Percentiles rank a stretch among this genome's conserved stretches.
Conservation (phyloP, 2,113 vertebrate species). For the Rhinogobius similis region DNA sequence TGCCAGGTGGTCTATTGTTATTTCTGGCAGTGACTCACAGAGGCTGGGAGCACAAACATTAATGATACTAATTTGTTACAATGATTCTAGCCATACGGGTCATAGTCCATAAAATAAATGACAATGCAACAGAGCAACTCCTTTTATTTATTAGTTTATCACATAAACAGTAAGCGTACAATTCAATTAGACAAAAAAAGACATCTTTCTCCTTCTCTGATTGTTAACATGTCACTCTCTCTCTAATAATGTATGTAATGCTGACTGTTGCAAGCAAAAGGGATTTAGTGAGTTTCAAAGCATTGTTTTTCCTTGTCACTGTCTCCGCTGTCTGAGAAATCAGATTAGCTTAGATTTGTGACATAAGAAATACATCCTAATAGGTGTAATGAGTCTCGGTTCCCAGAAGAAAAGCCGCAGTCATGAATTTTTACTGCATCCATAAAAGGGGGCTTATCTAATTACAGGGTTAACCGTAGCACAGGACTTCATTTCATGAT, state of each 20-base stretch:
- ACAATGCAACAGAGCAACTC: conserved; percentile 1
- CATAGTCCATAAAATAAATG: conserved; percentile 5
- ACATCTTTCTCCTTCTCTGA: neutral
- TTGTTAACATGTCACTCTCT: neutral
- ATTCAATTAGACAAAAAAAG: too few relatives aligned
- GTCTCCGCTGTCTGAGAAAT: conserved; percentile 38
- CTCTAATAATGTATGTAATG: neutral
- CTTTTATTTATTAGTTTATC: neutral
- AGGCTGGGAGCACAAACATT: conserved; percentile 22
- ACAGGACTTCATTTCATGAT: neutral
- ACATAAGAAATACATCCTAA: conserved; percentile 39
- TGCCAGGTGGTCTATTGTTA: conserved; percentile 59
- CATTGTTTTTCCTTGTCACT: conserved; percentile 47
- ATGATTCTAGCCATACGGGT: conserved; percentile 18
- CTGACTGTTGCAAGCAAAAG: neutral
- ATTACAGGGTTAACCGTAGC: conserved; percentile 3
- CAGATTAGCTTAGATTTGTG: conserved; percentile 41
- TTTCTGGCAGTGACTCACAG: conserved; percentile 41
- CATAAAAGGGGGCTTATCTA: neutral
- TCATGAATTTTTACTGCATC: conserved; percentile 19
- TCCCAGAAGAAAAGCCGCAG: conserved; percentile 23
- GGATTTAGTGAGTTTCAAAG: conserved; percentile 30
- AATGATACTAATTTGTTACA: conserved; percentile 31
- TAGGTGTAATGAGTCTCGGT: conserved; percentile 40
- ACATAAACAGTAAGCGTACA: neutral